Percentiles rank a stretch among this genome's conserved stretches.
Evolutionary conservation across 2,888 invertebrate genomes (phyloP).

Genomic region (Rhamnusium bicolor): DNA sequence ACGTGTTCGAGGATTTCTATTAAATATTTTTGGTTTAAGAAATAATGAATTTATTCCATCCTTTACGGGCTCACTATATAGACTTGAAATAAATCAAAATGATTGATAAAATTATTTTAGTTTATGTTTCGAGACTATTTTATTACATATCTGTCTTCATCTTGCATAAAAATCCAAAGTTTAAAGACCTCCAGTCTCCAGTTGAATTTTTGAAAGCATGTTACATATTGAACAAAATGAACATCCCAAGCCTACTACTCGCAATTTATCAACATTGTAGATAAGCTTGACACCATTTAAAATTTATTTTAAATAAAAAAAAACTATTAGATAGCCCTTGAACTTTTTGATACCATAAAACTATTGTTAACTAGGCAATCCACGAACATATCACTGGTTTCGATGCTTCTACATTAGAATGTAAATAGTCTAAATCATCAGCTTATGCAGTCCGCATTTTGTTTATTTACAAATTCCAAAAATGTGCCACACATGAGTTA

Average conservation of each 20-base stretch:
- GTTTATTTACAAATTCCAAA: background rate
- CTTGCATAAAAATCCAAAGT: too few relatives aligned
- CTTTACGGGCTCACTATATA: too few relatives aligned
- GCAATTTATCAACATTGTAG: background rate
- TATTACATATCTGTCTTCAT: too few relatives aligned
- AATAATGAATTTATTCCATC: too few relatives aligned
- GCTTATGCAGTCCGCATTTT: background rate
- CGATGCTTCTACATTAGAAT: background rate
- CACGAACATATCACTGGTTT: background rate
- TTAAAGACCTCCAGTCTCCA: too few relatives aligned
- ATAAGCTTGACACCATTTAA: background rate
- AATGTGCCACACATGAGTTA: background rate
- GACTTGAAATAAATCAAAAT: too few relatives aligned
- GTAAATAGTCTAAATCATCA: conserved; percentile 10
- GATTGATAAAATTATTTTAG: too few relatives aligned
- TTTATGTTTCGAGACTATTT: too few relatives aligned
- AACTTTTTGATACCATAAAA: background rate
- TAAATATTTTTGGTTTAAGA: too few relatives aligned
- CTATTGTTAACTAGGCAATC: background rate
- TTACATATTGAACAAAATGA: background rate
- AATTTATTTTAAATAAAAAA: background rate
- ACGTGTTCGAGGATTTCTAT: too few relatives aligned
- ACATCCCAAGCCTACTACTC: background rate
- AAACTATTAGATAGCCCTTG: conserved; percentile 6
- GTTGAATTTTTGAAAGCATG: background rate